phyloP scores from a whole-genome alignment of 2,113 vertebrate genomes.

The Varanus komodoensis region DNA sequence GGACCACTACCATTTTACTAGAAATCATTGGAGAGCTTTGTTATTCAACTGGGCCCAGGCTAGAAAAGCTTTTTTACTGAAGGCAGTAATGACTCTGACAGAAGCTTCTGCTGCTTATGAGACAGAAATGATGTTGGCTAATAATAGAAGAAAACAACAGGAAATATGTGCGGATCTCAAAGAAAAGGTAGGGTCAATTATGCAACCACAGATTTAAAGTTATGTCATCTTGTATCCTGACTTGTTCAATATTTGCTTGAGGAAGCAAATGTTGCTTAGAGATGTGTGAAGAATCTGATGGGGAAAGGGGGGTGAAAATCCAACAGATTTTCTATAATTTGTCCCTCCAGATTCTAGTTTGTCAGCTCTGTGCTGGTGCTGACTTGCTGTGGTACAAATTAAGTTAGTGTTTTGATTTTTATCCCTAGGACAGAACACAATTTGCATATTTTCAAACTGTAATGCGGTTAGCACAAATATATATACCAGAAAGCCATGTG shows the following conservation, averaged over 20 bases:
- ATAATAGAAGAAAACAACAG: constrained; percentile 83
- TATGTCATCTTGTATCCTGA: neutral
- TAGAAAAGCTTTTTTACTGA: constrained; percentile 79
- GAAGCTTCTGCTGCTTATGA: constrained; percentile 84
- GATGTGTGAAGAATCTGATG: too few species aligned
- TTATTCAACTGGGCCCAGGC: constrained; percentile 79
- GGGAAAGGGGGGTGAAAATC: too few species aligned
- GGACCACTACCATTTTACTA: constrained; percentile 76
- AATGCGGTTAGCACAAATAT: too few species aligned
- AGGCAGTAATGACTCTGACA: constrained; percentile 74
- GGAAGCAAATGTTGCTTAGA: neutral
- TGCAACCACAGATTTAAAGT: neutral
- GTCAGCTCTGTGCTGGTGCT: too few species aligned
- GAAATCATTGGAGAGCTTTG: constrained; percentile 75
- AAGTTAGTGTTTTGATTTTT: too few species aligned
- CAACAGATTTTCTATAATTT: too few species aligned
- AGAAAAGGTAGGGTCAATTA: constrained; percentile 81
- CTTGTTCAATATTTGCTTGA: neutral
- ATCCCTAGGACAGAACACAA: too few species aligned
- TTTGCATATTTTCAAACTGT: too few species aligned
- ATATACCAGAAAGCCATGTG: too few species aligned
- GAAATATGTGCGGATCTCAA: constrained; percentile 86
- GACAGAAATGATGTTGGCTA: constrained; percentile 76
- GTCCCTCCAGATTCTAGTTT: too few species aligned
- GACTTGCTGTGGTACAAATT: too few species aligned